Conservation (phyloP, 2,797 vertebrate genomes). For the Dromococcyx pavoninus region DNA sequence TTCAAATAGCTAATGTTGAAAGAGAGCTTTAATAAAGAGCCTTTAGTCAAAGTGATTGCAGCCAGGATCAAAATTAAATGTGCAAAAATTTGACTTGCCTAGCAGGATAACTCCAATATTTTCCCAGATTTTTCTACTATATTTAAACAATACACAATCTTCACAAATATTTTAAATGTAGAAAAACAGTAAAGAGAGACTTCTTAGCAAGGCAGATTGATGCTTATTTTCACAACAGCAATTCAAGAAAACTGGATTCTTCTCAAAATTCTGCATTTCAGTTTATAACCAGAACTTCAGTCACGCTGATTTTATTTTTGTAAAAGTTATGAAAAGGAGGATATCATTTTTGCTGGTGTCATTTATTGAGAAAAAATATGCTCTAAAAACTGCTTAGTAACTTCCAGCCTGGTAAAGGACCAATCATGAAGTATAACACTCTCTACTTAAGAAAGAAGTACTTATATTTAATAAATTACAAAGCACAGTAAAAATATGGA, state of each 20-base stretch:
- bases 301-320: background rate
- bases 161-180: background rate
- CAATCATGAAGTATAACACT: background rate
- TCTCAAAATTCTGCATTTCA: background rate
- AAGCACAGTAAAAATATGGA: background rate
- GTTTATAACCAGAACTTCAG: background rate
- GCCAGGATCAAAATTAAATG: background rate
- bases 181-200: background rate
- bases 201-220: background rate
- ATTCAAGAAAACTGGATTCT: background rate
- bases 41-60: background rate
- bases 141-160: background rate
- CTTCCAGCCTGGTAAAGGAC: background rate
- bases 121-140: background rate
- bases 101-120: background rate
- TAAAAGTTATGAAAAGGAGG: background rate
- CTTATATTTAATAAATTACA: background rate
- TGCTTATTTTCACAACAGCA: background rate
- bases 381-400: background rate
- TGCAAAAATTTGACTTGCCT: rapidly evolving
- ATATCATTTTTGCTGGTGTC: background rate
- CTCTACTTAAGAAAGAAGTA: background rate
- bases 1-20: background rate
- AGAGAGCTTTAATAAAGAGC: background rate
- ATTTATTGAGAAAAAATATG: background rate